Conservation (phyloP, 2,113 vertebrate species). For the Corvus moneduloides region DNA sequence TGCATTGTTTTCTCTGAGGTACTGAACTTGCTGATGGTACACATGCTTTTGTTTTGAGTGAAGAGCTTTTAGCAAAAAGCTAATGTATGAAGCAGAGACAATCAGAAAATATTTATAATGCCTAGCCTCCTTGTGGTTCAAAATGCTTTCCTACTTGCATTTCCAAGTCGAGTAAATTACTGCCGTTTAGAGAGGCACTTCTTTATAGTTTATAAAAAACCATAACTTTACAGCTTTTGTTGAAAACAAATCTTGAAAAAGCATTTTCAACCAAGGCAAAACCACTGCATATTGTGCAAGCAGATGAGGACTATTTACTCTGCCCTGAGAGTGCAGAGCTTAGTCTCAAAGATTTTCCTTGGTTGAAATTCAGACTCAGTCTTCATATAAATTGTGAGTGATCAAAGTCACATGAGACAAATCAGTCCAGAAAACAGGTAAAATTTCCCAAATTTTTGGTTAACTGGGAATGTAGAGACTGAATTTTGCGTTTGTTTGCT, state of each 20-base stretch:
- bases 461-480: neutral
- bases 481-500: neutral
- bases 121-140: neutral
- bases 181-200: neutral
- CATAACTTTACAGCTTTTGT: neutral
- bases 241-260: neutral
- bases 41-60: neutral
- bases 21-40: neutral
- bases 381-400: neutral
- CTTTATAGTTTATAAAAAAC: neutral
- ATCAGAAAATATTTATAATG: neutral
- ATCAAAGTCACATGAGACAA: neutral
- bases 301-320: accelerated
- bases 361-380: neutral
- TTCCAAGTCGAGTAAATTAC: conserved; percentile 17
- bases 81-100: accelerated
- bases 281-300: accelerated
- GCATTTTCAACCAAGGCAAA: neutral
- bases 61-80: neutral
- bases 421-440: neutral
- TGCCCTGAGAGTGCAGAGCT: neutral
- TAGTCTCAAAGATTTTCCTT: neutral
- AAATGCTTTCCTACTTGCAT: neutral
- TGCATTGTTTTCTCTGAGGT: neutral
- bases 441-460: neutral